Evolutionary conservation across 1,140 invertebrate species (phyloP), one percentile per base, ranked within the genome.

Genomic region (Tetramorium alpestre): DNA sequence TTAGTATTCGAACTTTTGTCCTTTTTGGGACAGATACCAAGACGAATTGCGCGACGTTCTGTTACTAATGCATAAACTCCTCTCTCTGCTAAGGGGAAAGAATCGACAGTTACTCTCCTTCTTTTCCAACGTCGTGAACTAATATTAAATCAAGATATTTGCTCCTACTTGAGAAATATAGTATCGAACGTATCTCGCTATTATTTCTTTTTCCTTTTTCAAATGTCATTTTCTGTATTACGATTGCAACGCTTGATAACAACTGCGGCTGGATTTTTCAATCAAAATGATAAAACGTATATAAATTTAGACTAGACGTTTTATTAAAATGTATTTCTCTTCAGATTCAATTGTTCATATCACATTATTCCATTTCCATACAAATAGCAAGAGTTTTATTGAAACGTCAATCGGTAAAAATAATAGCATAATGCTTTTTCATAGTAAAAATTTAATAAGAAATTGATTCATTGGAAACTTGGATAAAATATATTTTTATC

Each of bases 1-100:
- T 60, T 84, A 49, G 22, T n/a, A 75, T 78, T 87, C 56, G 70
- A 85, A 82, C 5, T 75, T 67, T 38, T 18, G n/a, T 64, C 25
- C 16, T 56, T 60, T 41, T 44, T 25, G 11, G 28, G 44, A 65
- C 25, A 86, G 56, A 33, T 60, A 81, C 16, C 25, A 88, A 90
- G 87, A 90, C 88, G 73, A 91, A 91, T 91, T 86, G 86, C 84
- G 69, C 38, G 33, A 58, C 33, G 56, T 62, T 78, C 89, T 69
- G 73, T 64, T 85, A 77, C 22, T 64, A 84, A 86, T 56, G 72
- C 13, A 54, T n/a, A 51, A 28, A 77, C 56, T 70, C 28, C 58
- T 56, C 18, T 56, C 18, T 54, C 49, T 54, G 64, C 49, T 54
- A 18, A 78, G 10, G 16, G n/a, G 4, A 75, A 80, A 11, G 58